Evolutionary conservation across 1,140 invertebrate species (phyloP).

Genomic region (Oscheius sp.): DNA sequence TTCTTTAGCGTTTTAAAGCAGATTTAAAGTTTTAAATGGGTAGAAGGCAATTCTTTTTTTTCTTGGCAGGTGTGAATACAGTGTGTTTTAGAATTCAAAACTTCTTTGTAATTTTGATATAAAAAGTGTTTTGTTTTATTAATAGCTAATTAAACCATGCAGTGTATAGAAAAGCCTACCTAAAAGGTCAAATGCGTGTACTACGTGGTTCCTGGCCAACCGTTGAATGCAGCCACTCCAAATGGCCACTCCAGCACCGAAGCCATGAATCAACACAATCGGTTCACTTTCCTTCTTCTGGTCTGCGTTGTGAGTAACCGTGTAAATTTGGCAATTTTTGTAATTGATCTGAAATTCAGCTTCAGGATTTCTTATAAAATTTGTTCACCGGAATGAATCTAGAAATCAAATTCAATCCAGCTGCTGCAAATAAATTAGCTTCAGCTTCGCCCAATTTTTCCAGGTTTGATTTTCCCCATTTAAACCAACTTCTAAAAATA

Average conservation of each 20-base stretch:
- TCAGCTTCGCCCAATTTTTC: conserved; percentile 25
- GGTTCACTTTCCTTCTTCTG: conserved; percentile 64
- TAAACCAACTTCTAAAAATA: neutral
- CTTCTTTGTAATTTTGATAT: no score
- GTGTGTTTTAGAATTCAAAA: no score
- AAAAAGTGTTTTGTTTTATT: no score
- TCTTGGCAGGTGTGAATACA: no score
- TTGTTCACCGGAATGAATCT: conserved; percentile 13
- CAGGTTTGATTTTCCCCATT: conserved; percentile 9
- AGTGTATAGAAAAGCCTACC: conserved; percentile 39
- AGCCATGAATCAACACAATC: conserved; percentile 84
- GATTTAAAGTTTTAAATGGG: no score
- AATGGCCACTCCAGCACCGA: conserved; percentile 85
- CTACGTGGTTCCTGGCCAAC: conserved; percentile 72
- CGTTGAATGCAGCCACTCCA: conserved; percentile 86
- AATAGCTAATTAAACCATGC: neutral
- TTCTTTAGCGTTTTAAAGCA: no score
- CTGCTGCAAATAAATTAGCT: conserved; percentile 2
- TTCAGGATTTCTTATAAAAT: neutral
- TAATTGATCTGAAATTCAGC: conserved; percentile 40
- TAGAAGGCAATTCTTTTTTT: no score
- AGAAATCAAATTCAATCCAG: conserved; percentile 3
- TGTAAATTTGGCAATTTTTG: conserved; percentile 47
- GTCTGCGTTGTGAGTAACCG: conserved; percentile 36
- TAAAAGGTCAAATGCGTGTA: conserved; percentile 89